Conservation (phyloP, 2,888 invertebrate species). For the Epistrophe grossulariae region DNA sequence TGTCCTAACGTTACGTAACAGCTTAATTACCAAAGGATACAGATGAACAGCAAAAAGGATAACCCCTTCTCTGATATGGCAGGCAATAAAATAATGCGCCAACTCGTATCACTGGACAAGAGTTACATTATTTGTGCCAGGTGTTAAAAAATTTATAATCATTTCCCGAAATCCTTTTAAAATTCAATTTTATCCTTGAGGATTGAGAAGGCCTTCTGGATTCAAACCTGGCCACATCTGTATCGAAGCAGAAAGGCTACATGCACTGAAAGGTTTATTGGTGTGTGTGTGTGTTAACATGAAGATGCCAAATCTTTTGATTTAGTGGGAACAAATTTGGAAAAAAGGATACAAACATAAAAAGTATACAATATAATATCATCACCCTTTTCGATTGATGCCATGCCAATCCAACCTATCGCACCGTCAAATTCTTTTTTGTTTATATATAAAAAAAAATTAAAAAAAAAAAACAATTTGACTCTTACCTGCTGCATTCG, state of each 20-base stretch:
- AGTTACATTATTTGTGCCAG: conserved; percentile 62
- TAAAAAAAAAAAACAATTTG: background rate
- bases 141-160: conserved; percentile 66
- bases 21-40: conserved; percentile 73
- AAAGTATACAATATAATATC: conserved; percentile 70
- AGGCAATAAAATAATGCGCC: conserved; percentile 54
- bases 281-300: conserved; percentile 38
- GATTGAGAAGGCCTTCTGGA: conserved; percentile 48
- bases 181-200: conserved; percentile 71
- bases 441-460: background rate
- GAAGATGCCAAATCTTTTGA: conserved; percentile 59
- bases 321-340: conserved; percentile 48
- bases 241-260: conserved; percentile 11
- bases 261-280: conserved; percentile 47
- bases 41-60: conserved; percentile 61
- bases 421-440: conserved; percentile 32
- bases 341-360: conserved; percentile 27
- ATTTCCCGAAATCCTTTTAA: conserved; percentile 62
- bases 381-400: conserved; percentile 68
- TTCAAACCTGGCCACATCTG: conserved; percentile 50
- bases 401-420: conserved; percentile 24
- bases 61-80: conserved; percentile 58
- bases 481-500: conserved; percentile 57
- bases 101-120: conserved; percentile 42
- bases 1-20: conserved; percentile 55